phyloP scores from a whole-genome alignment of 2,113 vertebrate species.

The Eulemur rufifrons region DNA sequence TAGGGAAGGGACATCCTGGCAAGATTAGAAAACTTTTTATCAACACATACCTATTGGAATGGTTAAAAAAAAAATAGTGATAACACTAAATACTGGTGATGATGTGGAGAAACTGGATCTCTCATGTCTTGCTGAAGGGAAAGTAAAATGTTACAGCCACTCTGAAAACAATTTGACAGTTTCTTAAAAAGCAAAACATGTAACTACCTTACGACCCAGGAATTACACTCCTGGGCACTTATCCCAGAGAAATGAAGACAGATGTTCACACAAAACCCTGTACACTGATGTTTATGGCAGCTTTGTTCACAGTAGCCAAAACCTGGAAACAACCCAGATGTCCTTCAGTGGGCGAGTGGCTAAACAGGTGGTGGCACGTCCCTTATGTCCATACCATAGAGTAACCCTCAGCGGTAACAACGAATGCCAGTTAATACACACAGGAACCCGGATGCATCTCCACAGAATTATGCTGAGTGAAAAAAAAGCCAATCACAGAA shows the following conservation, averaged over 20 bases:
- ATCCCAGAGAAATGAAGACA: neutral
- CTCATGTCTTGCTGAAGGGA: neutral
- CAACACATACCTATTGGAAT: neutral
- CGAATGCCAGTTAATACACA: neutral
- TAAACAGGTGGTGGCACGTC: neutral
- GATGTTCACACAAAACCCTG: neutral
- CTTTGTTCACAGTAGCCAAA: neutral
- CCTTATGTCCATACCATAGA: accelerated
- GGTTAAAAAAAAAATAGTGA: neutral
- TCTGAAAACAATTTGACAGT: neutral
- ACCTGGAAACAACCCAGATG: neutral
- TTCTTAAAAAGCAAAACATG: neutral
- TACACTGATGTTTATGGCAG: neutral
- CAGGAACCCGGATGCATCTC: neutral
- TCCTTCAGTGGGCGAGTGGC: neutral
- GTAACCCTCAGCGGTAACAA: neutral
- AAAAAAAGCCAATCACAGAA: neutral
- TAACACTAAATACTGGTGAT: neutral
- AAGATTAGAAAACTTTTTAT: neutral
- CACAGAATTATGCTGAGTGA: neutral
- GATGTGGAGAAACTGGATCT: neutral
- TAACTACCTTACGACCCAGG: neutral
- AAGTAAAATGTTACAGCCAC: neutral
- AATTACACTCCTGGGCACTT: neutral
- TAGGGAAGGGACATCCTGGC: neutral